Base-by-base conservation (phyloP, 2,888 invertebrate species). In the Troides oblongomaculatus region DNA sequence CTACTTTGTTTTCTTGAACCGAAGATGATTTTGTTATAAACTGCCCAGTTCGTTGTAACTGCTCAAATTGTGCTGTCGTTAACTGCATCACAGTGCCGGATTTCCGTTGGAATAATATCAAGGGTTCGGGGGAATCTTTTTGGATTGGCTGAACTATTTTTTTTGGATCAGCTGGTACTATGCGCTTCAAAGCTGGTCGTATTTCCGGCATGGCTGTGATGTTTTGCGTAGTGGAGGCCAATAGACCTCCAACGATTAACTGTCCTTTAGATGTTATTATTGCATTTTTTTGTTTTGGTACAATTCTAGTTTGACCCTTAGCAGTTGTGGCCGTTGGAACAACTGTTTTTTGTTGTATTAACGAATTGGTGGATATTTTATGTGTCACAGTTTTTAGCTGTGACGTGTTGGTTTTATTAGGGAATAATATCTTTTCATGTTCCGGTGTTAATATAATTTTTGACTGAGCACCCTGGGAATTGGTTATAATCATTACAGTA, bases 401-500 rank as follows among this genome's bases (percentile, higher is more conserved):
- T 30, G 90, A 82, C 64, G 86, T 74, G 71, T 86, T 87, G 18
- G 85, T 81, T 72, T 91, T 92, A 76, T 94, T 93, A 25, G 94
- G 93, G 65, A 94, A 93, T 66, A 94, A 80, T 75, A 94, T 89
- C 80, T 94, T 94, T 75, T 94, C 94, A 77, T 94, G 94, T 72
- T 94, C 93, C 0, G 94, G 94, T 10, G 94, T 94, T 62, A 95
- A 84, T 2, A 94, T 86, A 76, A 94, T 92, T 74, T 94, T 88
- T 23, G 94, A 94, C 74, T 94, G 94, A 39, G 93, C 89, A 21
- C 94, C 94, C 78, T 94, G 94, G 67, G 94, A 93, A 77, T 94
- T 94, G 0, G 94, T 95, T 64, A 94, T 93, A 58, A 95, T 94
- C 94, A 95, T 94, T 39, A 94, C 93, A 68, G 94, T 94, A 76